These are phyloP conservation scores for Aythya fuligula DNA, from an alignment of 2,797 vertebrate genomes.

Conservation along the genomic window DNA sequence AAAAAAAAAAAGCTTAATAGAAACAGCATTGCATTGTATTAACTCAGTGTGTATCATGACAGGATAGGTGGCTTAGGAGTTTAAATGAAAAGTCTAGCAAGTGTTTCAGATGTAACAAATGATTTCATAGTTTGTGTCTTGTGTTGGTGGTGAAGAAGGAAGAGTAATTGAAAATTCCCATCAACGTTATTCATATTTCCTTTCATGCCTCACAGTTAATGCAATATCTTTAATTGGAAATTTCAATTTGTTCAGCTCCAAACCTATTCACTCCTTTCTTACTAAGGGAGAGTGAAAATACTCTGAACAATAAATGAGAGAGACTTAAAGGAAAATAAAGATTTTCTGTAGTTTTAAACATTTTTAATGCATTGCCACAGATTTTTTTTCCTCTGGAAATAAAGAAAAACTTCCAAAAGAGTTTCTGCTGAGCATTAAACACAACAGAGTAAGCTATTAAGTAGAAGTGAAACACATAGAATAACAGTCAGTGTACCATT, in stretches of 20 bases:
- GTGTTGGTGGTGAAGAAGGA: slow-evolving; percentile 21
- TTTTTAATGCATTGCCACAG: not conserved
- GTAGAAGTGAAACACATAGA: not conserved
- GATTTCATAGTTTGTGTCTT: slow-evolving; percentile 23
- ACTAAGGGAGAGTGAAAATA: slow-evolving; percentile 52
- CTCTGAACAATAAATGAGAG: slow-evolving; percentile 33
- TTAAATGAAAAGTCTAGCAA: not conserved
- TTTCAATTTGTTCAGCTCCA: slow-evolving; percentile 35
- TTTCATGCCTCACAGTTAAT: slow-evolving; percentile 48
- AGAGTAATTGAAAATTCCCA: not conserved
- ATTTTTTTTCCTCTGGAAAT: not conserved
- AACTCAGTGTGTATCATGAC: not conserved
- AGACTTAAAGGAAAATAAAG: no score
- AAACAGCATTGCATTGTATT: not conserved
- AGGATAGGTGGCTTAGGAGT: not conserved
- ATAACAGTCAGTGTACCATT: not conserved
- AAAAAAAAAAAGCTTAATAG: no score
- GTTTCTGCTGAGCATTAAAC: not conserved
- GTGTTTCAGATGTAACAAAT: not conserved
- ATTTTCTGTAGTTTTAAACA: no score
- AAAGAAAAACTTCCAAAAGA: not conserved
- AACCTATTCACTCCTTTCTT: slow-evolving; percentile 42
- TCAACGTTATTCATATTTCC: not conserved
- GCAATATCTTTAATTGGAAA: slow-evolving; percentile 60
- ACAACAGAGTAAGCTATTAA: slow-evolving; percentile 25